Evolutionary conservation across 1,140 invertebrate species (phyloP).

Genomic region (Idris sp.): DNA sequence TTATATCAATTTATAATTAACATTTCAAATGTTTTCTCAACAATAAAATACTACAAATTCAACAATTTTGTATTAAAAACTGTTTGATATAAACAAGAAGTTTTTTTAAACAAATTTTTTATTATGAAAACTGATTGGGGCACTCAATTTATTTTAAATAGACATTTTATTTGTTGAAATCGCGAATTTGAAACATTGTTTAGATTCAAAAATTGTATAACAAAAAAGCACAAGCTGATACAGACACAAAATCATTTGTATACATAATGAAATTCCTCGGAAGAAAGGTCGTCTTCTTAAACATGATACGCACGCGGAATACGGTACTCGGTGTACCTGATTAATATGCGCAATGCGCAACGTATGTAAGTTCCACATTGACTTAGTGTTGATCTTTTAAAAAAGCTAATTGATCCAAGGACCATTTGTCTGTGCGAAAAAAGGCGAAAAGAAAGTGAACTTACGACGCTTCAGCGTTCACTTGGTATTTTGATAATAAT

Average conservation of each 20-base stretch:
- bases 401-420: slow-evolving; percentile 48
- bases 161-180: too few species aligned
- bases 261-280: slow-evolving; percentile 53
- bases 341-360: slow-evolving; percentile 39
- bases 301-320: slow-evolving; percentile 50
- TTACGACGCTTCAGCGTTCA: neutral
- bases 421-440: slow-evolving; percentile 1
- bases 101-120: too few species aligned
- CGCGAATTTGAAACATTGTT: too few species aligned
- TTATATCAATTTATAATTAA: too few species aligned
- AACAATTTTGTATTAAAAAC: too few species aligned
- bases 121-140: too few species aligned
- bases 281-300: slow-evolving; percentile 56
- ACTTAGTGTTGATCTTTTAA: slow-evolving; percentile 26
- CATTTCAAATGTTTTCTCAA: too few species aligned
- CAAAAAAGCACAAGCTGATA: slow-evolving; percentile 13
- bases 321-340: slow-evolving; percentile 42
- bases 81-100: too few species aligned
- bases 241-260: slow-evolving; percentile 56
- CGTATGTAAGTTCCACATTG: slow-evolving; percentile 27
- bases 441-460: slow-evolving; percentile 7
- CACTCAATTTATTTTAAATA: too few species aligned
- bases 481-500: too few species aligned
- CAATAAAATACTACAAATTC: too few species aligned
- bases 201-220: slow-evolving; percentile 17